Evolutionary conservation across 2,797 vertebrate species (phyloP).

Genomic region (Vespertilio murinus): DNA sequence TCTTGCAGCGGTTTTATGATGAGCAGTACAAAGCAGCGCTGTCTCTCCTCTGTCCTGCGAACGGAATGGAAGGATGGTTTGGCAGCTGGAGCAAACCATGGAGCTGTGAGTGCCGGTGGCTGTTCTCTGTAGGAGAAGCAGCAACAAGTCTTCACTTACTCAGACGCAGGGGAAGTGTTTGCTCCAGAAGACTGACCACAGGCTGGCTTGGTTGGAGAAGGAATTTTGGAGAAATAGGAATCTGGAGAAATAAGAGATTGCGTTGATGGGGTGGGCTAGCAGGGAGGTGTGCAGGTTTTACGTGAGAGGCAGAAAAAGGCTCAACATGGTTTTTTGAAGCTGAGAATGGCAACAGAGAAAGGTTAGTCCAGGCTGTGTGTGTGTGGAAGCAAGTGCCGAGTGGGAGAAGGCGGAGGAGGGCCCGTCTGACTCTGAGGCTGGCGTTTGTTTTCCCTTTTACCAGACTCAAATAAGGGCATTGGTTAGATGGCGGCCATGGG

Average conservation of each 20-base stretch:
- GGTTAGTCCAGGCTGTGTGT: not conserved
- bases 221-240: not conserved
- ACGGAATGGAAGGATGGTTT: not conserved
- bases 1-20: not conserved
- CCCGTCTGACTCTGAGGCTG: not conserved
- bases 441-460: not conserved
- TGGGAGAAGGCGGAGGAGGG: not conserved
- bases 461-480: not conserved
- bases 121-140: not conserved
- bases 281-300: not conserved
- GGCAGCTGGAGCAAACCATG: not conserved
- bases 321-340: not conserved
- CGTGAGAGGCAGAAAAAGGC: not conserved
- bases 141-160: not conserved
- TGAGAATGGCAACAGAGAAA: not conserved
- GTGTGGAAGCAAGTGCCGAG: not conserved
- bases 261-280: not conserved
- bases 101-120: not conserved
- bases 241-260: not conserved
- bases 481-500: not conserved
- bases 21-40: not conserved
- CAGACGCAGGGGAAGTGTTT: not conserved
- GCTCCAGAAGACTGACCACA: not conserved
- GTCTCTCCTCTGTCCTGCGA: not conserved
- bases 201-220: not conserved